These are phyloP conservation scores for Peribatodes rhomboidaria DNA, from an alignment of 2,888 invertebrate genomes.

Conservation along the genomic window DNA sequence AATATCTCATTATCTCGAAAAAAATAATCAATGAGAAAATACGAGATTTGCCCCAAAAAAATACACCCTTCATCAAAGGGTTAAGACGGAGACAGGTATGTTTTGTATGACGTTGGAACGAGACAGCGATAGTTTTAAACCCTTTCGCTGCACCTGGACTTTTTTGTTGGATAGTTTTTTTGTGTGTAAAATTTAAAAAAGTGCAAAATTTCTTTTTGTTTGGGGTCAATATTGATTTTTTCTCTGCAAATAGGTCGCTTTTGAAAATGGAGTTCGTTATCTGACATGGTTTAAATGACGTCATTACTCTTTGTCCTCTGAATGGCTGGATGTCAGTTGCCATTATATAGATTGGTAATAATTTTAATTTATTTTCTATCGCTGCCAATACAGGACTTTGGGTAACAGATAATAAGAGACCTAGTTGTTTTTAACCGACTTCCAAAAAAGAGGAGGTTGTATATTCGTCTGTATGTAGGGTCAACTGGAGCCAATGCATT, in stretches of 20 bases:
- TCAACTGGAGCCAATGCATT: no score
- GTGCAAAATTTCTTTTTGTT: conserved; percentile 81
- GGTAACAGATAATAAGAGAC: no score
- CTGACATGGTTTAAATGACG: conserved; percentile 70
- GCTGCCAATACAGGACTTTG: no score
- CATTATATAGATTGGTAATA: conserved; percentile 34
- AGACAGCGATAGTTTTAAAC: conserved; percentile 64
- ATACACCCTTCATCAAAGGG: conserved; percentile 76
- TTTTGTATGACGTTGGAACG: conserved; percentile 53
- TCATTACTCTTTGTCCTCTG: conserved; percentile 68
- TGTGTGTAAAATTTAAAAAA: conserved; percentile 79
- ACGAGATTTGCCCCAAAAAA: conserved; percentile 83
- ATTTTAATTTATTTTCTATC: conserved; percentile 17
- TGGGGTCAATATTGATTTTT: conserved; percentile 84
- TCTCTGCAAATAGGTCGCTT: conserved; percentile 62
- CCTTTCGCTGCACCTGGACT: conserved; percentile 83
- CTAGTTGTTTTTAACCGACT: no score
- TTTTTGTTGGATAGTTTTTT: conserved; percentile 65
- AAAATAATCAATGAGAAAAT: conserved; percentile 79
- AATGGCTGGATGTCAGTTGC: conserved; percentile 54
- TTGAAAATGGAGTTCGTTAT: conserved; percentile 81
- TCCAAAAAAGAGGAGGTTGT: no score
- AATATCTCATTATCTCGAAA: conserved; percentile 82
- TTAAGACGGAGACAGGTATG: conserved; percentile 66
- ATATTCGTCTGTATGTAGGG: no score